Evolutionary conservation across 2,113 vertebrate species (phyloP), one percentile per base, ranked within the genome.

Genomic region (Neotoma lepida): DNA sequence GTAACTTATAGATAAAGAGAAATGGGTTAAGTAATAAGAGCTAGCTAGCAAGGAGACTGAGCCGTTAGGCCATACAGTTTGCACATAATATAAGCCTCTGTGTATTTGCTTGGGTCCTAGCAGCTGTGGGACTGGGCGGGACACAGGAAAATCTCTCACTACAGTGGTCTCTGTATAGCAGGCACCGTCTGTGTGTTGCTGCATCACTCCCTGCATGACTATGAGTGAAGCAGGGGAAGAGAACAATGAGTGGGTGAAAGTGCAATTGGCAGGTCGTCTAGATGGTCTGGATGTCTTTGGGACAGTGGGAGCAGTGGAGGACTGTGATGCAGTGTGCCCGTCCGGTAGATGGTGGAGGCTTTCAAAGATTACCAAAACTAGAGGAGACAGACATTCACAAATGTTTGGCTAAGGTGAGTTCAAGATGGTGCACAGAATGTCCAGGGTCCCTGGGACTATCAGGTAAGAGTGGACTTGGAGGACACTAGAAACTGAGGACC

Each of bases 291-390:
- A 24, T 41, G 18, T 9, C n/a, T 41, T 24, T 24, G n/a, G 4
- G n/a, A 41, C 22, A 0, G 9, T 41, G n/a, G 4, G 9, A 24
- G n/a, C 20, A 71, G 28, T 35, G 46, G 28, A 17, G 17, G 14
- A 74, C 44, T 41, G 22, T 28, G 26, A 76, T 24, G 41, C 26
- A 28, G 20, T 73, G 70, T 10, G 9, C 18, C 73, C 28, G 73
- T 61, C 49, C 9, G 18, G 54, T 46, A 64, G 66, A 70, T 44
- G 26, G 51, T 54, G 61, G n/a, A 82, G n/a, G 18, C 63, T 93
- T 93, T 85, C 63, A 87, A 54, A 51, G 71, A 61, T 46, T 74
- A 24, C 15, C 26, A 24, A 86, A 44, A 90, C 51, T 71, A 51
- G 73, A 74, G 87, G 73, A 90, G 56, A 33, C 24, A 58, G 0